Conservation (phyloP, 1,140 invertebrate species). For the Reticulitermes speratus region DNA sequence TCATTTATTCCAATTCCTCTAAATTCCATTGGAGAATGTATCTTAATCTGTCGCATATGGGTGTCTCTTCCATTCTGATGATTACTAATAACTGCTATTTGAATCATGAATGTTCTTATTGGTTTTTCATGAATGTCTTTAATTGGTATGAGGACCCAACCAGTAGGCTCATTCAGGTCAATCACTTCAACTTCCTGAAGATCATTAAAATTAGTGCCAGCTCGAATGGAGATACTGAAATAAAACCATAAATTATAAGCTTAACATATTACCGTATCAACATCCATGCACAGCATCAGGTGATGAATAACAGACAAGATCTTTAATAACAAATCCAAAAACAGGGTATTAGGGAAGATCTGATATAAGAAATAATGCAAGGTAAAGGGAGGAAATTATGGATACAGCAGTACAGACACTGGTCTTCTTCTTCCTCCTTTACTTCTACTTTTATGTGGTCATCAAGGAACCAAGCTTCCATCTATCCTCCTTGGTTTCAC, state of each 20-base stretch:
- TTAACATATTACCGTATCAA: neutral
- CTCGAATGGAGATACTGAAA: conserved; percentile 84
- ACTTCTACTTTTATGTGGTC: no score
- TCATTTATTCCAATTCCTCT: conserved; percentile 69
- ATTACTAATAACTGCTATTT: conserved; percentile 95
- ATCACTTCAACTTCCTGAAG: conserved; percentile 96
- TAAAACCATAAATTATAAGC: conserved; percentile 33
- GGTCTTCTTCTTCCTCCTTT: no score
- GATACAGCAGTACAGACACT: no score
- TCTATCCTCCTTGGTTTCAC: no score
- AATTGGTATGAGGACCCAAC: conserved; percentile 92
- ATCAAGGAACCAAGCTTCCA: no score
- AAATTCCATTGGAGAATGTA: conserved; percentile 88
- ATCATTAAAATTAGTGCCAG: conserved; percentile 96
- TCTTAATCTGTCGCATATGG: conserved; percentile 95
- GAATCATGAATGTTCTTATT: conserved; percentile 93
- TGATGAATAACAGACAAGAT: no score
- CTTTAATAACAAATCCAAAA: no score
- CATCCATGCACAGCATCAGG: no score
- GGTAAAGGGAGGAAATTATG: no score
- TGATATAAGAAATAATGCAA: no score
- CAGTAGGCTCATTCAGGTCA: conserved; percentile 90
- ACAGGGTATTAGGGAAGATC: no score
- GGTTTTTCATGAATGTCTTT: conserved; percentile 86
- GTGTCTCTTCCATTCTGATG: conserved; percentile 99